Evolutionary conservation across 2,888 invertebrate genomes (phyloP), one percentile per base, ranked within the genome.

Genomic region (Platerodrilus igneus): DNA sequence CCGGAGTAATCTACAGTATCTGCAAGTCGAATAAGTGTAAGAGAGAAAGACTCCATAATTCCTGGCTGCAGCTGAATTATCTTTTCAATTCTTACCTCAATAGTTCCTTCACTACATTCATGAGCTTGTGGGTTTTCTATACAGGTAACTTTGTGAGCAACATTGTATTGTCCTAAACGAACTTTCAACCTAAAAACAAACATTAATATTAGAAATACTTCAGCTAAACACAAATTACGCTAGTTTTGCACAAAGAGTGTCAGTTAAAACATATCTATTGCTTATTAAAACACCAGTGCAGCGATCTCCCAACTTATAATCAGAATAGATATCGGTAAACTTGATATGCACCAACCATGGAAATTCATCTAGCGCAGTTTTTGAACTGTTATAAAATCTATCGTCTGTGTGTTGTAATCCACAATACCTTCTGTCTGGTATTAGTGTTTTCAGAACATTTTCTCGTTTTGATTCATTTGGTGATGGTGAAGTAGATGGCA

Each of bases 391-490:
- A 10, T 34, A 26, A 7, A 18, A n/a, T 2, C 34, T 17, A 11
- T 34, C 34, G 18, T 34, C 34, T 16, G 17, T 34, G 13, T 34
- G 34, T 17, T 34, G 34, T 11, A 11, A 34, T 8, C 34, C 34
- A 17, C 34, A 34, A 18, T 26, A 34, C 7, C 9, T 16, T 4
- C 14, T 5, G 11, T 15, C 18, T 2, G 34, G 34, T 19, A 34
- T 11, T 16, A 39, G 21, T 8, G n/a, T 21, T 10, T 26, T 3
- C 8, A 16, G 18, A 15, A 39, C 23, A 13, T 10, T 20, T 6
- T 32, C 21, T 11, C 10, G 9, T 5, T 11, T 4, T 2, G 18
- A 23, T 5, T 30, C 29, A 18, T 29, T 17, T 14, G 11, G 5
- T 16, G 10, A 5, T 4, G 4, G n/a, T n/a, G n/a, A n/a, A n/a